These are phyloP conservation scores for Ectemnius lituratus DNA, from an alignment of 2,888 invertebrate species.

Conservation along the genomic window DNA sequence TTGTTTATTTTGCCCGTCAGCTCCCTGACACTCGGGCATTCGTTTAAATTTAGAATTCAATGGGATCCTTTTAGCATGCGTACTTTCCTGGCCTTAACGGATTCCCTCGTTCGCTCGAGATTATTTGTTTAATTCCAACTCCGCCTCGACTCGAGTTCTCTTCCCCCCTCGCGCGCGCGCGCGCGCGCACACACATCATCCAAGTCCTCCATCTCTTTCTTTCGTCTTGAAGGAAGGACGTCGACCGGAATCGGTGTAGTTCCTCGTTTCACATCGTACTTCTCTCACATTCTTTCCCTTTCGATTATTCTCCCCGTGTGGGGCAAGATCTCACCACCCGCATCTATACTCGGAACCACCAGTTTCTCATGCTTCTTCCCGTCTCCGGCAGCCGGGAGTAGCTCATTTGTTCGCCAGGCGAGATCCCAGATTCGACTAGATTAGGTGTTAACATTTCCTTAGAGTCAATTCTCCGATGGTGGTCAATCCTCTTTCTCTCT, in stretches of 20 bases:
- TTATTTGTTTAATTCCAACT: conserved; percentile 75
- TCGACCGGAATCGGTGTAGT: no score
- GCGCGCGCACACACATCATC: no score
- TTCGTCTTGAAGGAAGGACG: background rate
- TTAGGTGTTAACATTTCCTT: background rate
- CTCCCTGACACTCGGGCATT: conserved; percentile 74
- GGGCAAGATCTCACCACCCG: background rate
- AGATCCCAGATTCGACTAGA: background rate
- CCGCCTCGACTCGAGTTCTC: conserved; percentile 61
- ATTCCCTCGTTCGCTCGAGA: conserved; percentile 69
- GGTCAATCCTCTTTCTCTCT: conserved; percentile 27
- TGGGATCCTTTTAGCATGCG: conserved; percentile 77
- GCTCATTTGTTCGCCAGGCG: conserved; percentile 6
- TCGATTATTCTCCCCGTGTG: no score
- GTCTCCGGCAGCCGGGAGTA: background rate
- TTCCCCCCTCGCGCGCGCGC: conserved; percentile 31
- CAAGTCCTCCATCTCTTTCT: conserved; percentile 17
- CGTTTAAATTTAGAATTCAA: conserved; percentile 78
- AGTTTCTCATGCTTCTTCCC: background rate
- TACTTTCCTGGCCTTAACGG: conserved; percentile 71
- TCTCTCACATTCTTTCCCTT: background rate
- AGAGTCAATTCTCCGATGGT: conserved; percentile 8
- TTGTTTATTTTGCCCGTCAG: conserved; percentile 76
- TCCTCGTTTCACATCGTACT: no score
- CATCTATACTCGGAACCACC: background rate